Evolutionary conservation across 2,113 vertebrate genomes (phyloP), one percentile per base, ranked within the genome.

Genomic region (Misgurnus mizolepis): DNA sequence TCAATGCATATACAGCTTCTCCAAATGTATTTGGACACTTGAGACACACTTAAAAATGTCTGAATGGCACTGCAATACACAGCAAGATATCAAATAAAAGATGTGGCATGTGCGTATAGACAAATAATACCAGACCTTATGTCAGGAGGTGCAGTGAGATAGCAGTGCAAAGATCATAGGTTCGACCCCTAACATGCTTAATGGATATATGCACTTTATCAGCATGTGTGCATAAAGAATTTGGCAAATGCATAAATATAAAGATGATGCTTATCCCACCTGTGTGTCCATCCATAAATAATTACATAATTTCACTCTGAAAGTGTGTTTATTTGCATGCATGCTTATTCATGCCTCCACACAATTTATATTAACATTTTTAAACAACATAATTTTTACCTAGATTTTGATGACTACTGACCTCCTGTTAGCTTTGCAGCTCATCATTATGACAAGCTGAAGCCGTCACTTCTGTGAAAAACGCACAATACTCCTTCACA

Each of bases 391-490:
- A 7, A 60, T 71, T 11, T 22, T 14, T 60, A 6, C 47, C 40
- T 55, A 70, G 43, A 70, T 58, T 43, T 56, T 4, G 45, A 74
- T 68, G 76, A 83, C 34, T 22, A 41, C 39, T 60, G 22, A 34
- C 62, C 55, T 47, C 64, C 49, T 15, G 50, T 66, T 62, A 78
- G 18, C 67, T 43, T 40, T 73, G 66, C 55, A 60, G 15, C 61
- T 64, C n/a, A 78, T 61, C 69, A 79, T 27, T 56, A 79, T 62
- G n/a, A 53, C 68, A 82, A 71, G 62, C 60, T 50, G 72, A 78
- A 77, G 60, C n/a, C 71, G 80, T 77, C 58, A 56, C 60, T 76
- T 81, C 43, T 39, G 56, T 49, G 39, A 78, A 61, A 73, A 78
- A 67, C 71, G 40, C 43, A 78, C 56, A 61, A 43, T 72, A n/a